Conservation (phyloP, 2,888 invertebrate species). For the Phragmatobia fuliginosa region DNA sequence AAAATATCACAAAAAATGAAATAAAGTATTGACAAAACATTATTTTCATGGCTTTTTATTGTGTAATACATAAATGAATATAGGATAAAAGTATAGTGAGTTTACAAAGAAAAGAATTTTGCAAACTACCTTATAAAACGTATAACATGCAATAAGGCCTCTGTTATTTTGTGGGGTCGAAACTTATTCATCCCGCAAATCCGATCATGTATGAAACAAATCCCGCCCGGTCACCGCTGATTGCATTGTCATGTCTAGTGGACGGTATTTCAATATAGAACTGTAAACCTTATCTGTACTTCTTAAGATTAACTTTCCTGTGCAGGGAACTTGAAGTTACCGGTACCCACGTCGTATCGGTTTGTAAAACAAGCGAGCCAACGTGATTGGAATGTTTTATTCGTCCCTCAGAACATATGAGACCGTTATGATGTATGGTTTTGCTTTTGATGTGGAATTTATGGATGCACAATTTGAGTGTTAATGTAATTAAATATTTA, state of each 20-base stretch:
- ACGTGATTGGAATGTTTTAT: slow-evolving; percentile 86
- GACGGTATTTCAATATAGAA: slow-evolving; percentile 48
- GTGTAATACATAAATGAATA: slow-evolving; percentile 2
- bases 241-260: slow-evolving; percentile 86
- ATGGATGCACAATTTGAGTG: slow-evolving; percentile 64
- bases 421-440: slow-evolving; percentile 83
- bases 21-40: not conserved
- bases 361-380: slow-evolving; percentile 85
- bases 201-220: slow-evolving; percentile 86
- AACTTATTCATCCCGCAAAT: slow-evolving; percentile 87
- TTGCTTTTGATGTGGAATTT: slow-evolving; percentile 78
- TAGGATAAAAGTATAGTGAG: slow-evolving; percentile 36
- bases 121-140: slow-evolving; percentile 81
- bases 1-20: not conserved
- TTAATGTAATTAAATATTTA: slow-evolving; percentile 59
- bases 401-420: slow-evolving; percentile 83
- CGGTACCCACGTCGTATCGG: slow-evolving; percentile 79
- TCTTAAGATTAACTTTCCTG: slow-evolving; percentile 25
- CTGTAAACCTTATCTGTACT: slow-evolving; percentile 43
- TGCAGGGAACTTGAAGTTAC: slow-evolving; percentile 47
- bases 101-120: slow-evolving; percentile 72
- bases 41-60: not conserved
- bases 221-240: slow-evolving; percentile 86
- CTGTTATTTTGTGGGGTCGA: slow-evolving; percentile 85
- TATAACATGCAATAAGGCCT: slow-evolving; percentile 79